phyloP scores from a whole-genome alignment of 2,113 vertebrate genomes.

The Notothenia coriiceps region DNA sequence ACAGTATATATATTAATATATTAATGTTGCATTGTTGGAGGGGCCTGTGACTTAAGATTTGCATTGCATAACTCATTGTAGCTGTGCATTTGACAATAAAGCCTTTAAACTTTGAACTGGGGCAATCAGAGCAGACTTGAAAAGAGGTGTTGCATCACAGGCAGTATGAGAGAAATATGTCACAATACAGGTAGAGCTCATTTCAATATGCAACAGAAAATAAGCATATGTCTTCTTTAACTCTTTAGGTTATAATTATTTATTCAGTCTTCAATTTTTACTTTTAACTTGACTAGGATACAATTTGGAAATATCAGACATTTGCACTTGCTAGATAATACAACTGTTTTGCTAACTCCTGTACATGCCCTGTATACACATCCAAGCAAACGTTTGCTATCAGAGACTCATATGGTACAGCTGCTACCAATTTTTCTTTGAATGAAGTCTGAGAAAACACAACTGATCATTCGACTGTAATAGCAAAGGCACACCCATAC shows the following conservation, averaged over 20 bases:
- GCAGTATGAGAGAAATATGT: too few relatives aligned
- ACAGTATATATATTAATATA: too few relatives aligned
- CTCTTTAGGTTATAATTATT: not conserved
- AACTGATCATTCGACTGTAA: slow-evolving; percentile 77
- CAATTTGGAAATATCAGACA: not conserved
- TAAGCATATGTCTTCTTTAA: not conserved
- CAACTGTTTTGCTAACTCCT: slow-evolving; percentile 35
- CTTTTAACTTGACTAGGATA: not conserved
- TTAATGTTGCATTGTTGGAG: too few relatives aligned
- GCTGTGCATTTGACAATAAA: too few relatives aligned
- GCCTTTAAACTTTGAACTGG: too few relatives aligned
- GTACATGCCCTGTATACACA: slow-evolving; percentile 40
- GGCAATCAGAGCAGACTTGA: too few relatives aligned
- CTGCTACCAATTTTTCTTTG: slow-evolving; percentile 78
- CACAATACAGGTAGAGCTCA: too few relatives aligned
- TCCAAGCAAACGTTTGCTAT: slow-evolving; percentile 34
- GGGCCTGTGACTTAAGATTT: too few relatives aligned
- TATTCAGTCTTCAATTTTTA: not conserved
- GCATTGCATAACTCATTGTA: too few relatives aligned
- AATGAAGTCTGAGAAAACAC: slow-evolving; percentile 78
- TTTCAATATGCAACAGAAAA: too few relatives aligned
- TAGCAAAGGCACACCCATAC: slow-evolving; percentile 71
- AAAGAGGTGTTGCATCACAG: too few relatives aligned
- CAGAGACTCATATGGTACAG: slow-evolving; percentile 62
- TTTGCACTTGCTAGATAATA: slow-evolving; percentile 24